Evolutionary conservation across 1,140 invertebrate species (phyloP), one percentile per base, ranked within the genome.

Genomic region (Hylaeus anthracinus): DNA sequence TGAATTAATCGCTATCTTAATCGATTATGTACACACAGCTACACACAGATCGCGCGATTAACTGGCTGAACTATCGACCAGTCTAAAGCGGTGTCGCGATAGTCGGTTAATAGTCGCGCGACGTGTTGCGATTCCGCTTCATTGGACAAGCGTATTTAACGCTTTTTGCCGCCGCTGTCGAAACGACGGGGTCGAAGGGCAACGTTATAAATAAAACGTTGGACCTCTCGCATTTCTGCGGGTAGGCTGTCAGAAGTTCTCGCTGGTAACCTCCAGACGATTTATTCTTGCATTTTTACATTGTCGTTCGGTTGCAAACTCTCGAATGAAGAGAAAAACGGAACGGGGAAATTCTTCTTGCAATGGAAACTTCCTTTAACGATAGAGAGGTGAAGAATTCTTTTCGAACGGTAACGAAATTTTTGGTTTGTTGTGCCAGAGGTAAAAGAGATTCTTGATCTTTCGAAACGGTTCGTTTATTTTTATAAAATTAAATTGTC

Each of bases 121-220:
- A 53, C 74, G 74, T 70, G 75, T 85, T 67, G 79, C 76, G 84
- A 86, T 86, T 77, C 64, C 77, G 81, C 73, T 83, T 51, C 45
- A 71, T 66, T 77, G 69, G 70, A 70, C 74, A 74, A 70, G 2
- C 37, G 72, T 64, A 74, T 86, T 26, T 83, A 86, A 75, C 63
- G 26, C 65, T 83, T 86, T 58, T 67, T 76, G 45, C 55, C n/a
- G n/a, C 15, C 61, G 76, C 72, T 83, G 84, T 86, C 85, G 85
- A 86, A 86, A 86, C 66, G 15, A 26, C 56, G 45, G 58, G 85
- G 82, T 86, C 85, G 67, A 70, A 86, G 79, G 76, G 64, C 64
- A 75, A 41, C 14, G 69, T 2, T 70, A 67, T 86, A 80, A 86
- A 82, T 82, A 86, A 84, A 81, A 67, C 67, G 66, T 10, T 56